A percentile compares a stretch with the other conserved stretches of the same genome.
These are phyloP conservation scores for Meriones psammophilus DNA, from an alignment of 2,797 vertebrate species.

Conservation along the genomic window DNA sequence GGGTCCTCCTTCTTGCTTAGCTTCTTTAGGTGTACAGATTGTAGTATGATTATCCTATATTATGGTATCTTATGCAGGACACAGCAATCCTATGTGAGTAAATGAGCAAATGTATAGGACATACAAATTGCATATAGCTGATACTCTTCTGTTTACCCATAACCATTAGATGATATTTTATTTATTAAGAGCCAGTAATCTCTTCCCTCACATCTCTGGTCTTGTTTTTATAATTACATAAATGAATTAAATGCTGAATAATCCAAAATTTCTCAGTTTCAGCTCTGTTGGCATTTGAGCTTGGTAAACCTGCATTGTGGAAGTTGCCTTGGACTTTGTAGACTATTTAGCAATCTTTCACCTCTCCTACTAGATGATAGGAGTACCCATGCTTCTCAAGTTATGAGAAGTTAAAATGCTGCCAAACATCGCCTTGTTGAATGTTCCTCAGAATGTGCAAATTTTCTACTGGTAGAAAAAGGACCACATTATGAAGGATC, in stretches of 20 bases:
- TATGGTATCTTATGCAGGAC: not conserved
- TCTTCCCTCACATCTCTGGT: not conserved
- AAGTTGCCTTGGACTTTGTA: not conserved
- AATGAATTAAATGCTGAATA: not conserved
- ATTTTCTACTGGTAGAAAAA: not conserved
- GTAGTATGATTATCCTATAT: no score
- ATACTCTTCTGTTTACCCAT: not conserved
- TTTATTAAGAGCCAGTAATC: constrained; percentile 9
- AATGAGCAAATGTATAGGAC: not conserved
- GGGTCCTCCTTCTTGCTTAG: no score
- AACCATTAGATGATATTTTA: not conserved
- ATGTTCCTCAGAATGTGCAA: not conserved
- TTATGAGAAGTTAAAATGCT: not conserved
- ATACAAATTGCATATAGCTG: not conserved
- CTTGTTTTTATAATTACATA: constrained; percentile 43
- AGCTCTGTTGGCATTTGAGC: not conserved
- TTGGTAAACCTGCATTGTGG: not conserved
- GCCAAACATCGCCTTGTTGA: not conserved
- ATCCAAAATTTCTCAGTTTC: constrained; percentile 4
- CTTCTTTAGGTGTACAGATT: no score
- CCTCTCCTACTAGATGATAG: not conserved
- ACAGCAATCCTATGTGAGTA: not conserved
- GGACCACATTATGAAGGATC: not conserved
- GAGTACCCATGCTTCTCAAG: not conserved
- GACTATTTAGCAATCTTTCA: not conserved